phyloP scores from a whole-genome alignment of 2,888 invertebrate species.

The Chrysolina haemoptera region DNA sequence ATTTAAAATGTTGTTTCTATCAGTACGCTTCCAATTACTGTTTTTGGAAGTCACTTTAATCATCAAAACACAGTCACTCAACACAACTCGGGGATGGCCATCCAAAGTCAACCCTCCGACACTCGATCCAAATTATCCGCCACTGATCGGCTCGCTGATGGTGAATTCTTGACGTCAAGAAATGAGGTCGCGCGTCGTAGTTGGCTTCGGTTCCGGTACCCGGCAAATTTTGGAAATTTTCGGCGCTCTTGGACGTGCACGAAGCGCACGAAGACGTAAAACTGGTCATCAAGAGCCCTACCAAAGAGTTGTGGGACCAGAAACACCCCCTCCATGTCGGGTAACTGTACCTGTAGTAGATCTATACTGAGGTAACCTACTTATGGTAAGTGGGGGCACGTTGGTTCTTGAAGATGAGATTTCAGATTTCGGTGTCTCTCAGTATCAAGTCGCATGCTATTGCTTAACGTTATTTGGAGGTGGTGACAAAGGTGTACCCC shows the following conservation, averaged over 20 bases:
- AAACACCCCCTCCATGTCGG: constrained; percentile 55
- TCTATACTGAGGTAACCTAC: constrained; percentile 68
- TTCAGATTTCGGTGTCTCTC: constrained; percentile 57
- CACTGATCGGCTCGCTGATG: neutral
- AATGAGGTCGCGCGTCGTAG: constrained; percentile 32
- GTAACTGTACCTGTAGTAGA: constrained; percentile 70
- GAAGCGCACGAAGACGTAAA: constrained; percentile 61
- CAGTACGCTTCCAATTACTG: neutral
- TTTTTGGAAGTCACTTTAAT: constrained; percentile 1
- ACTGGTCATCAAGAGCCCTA: constrained; percentile 67
- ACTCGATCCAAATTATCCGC: neutral
- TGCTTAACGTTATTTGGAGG: constrained; percentile 13
- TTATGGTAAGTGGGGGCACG: constrained; percentile 62
- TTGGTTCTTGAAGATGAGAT: constrained; percentile 63
- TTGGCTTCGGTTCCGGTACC: constrained; percentile 15
- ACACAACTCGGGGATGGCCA: neutral
- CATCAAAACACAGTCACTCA: neutral
- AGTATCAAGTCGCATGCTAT: neutral
- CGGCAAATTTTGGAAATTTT: constrained; percentile 30
- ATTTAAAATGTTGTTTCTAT: constrained; percentile 34
- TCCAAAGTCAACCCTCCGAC: neutral
- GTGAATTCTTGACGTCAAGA: constrained; percentile 32
- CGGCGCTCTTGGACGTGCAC: constrained; percentile 55
- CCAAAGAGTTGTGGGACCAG: constrained; percentile 58
- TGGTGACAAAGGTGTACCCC: constrained; percentile 13